Conservation (phyloP, 2,888 invertebrate species). For the Lomographa bimaculata region DNA sequence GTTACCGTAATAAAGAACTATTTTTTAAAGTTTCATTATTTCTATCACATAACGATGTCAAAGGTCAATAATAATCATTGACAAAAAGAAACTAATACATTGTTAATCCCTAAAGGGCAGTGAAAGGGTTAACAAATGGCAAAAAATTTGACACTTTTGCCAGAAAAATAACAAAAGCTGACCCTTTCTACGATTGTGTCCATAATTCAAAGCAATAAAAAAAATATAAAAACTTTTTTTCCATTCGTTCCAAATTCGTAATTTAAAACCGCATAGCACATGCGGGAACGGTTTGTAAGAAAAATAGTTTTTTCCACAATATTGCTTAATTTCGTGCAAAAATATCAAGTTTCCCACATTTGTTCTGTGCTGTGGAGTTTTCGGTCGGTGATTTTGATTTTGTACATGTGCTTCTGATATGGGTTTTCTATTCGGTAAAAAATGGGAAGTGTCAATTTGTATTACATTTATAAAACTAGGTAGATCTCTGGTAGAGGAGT, state of each 20-base stretch:
- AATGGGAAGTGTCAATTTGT: slow-evolving; percentile 57
- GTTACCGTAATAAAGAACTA: no score
- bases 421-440: slow-evolving; percentile 40
- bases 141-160: slow-evolving; percentile 47
- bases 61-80: slow-evolving; percentile 35
- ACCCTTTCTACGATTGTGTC: slow-evolving; percentile 72
- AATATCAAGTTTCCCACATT: slow-evolving; percentile 69
- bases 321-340: slow-evolving; percentile 73
- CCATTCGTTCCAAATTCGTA: slow-evolving; percentile 51
- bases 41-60: slow-evolving; percentile 11
- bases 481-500: slow-evolving; percentile 22
- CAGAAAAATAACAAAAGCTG: slow-evolving; percentile 52
- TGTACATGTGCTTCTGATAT: slow-evolving; percentile 65
- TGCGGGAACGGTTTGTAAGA: slow-evolving; percentile 67
- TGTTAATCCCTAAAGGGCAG: slow-evolving; percentile 40
- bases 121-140: slow-evolving; percentile 60
- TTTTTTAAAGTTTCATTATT: no score
- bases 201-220: slow-evolving; percentile 67
- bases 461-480: slow-evolving; percentile 30
- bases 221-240: slow-evolving; percentile 43
- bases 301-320: slow-evolving; percentile 70
- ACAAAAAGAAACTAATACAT: slow-evolving; percentile 23
- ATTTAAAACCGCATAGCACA: slow-evolving; percentile 69
- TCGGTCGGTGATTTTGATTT: slow-evolving; percentile 56
- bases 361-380: slow-evolving; percentile 45